Evolutionary conservation across 2,888 invertebrate genomes (phyloP).

Genomic region (Drosophila nr. perissopoda): DNA sequence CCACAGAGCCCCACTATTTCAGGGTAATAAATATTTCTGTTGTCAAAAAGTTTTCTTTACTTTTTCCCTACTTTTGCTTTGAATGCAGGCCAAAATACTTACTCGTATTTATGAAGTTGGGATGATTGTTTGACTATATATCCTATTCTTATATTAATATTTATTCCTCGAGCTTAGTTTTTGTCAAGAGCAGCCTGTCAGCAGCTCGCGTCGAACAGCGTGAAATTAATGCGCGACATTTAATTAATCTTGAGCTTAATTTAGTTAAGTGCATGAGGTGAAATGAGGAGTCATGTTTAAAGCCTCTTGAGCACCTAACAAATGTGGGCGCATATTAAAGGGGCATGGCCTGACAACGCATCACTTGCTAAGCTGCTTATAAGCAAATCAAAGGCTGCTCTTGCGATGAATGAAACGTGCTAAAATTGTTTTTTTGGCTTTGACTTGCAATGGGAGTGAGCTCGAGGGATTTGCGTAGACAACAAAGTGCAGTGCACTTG

Average conservation of each 20-base stretch:
- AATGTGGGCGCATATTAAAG: slow-evolving; percentile 15
- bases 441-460: background rate
- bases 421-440: slow-evolving; percentile 14
- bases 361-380: slow-evolving; percentile 63
- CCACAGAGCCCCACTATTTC: background rate
- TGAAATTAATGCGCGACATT: slow-evolving; percentile 58
- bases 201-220: slow-evolving; percentile 26
- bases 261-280: slow-evolving; percentile 58
- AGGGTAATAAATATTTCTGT: background rate
- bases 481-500: slow-evolving; percentile 30
- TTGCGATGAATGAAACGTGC: slow-evolving; percentile 43
- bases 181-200: background rate
- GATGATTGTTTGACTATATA: background rate
- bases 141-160: background rate
- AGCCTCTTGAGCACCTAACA: background rate
- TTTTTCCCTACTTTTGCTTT: background rate
- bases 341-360: slow-evolving; percentile 1
- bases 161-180: slow-evolving; percentile 24
- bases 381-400: slow-evolving; percentile 40
- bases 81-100: background rate
- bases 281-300: slow-evolving; percentile 35
- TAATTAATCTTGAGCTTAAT: slow-evolving; percentile 71
- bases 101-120: background rate
- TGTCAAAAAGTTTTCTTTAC: background rate
- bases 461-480: slow-evolving; percentile 8